Conservation (phyloP, 2,888 invertebrate species). For the Lasioglossum figueresi region DNA sequence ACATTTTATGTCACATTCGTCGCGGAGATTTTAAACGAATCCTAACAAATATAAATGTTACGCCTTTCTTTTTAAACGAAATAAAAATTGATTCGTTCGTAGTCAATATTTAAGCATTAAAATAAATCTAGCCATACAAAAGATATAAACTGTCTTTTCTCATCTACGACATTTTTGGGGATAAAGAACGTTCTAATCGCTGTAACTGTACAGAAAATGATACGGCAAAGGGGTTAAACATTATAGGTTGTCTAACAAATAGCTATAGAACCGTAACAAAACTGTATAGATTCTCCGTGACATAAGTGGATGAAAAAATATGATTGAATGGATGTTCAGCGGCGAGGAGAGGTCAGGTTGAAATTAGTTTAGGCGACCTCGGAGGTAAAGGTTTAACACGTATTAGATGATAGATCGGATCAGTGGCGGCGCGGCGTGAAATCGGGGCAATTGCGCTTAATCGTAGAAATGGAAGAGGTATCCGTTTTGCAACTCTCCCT, state of each 20-base stretch:
- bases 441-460: conserved; percentile 54
- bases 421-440: conserved; percentile 46
- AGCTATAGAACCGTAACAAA: not conserved
- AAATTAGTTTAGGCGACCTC: conserved; percentile 44
- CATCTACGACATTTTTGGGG: too few relatives aligned
- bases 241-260: not conserved
- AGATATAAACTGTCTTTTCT: too few relatives aligned
- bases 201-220: too few relatives aligned
- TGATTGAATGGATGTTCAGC: conserved; percentile 14
- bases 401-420: conserved; percentile 41
- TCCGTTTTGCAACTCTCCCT: conserved; percentile 51
- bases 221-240: too few relatives aligned
- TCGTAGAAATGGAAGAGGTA: conserved; percentile 52
- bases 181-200: too few relatives aligned
- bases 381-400: conserved; percentile 53
- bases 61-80: too few relatives aligned
- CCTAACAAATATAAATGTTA: too few relatives aligned
- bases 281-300: not conserved
- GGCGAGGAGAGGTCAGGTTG: conserved; percentile 50
- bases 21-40: too few relatives aligned
- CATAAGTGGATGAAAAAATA: not conserved
- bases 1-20: too few relatives aligned
- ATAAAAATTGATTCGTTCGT: too few relatives aligned
- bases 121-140: too few relatives aligned
- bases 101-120: too few relatives aligned